Percentiles rank a stretch among this genome's conserved stretches.
Evolutionary conservation across 2,888 invertebrate genomes (phyloP).

Genomic region (Plebejus anna): DNA sequence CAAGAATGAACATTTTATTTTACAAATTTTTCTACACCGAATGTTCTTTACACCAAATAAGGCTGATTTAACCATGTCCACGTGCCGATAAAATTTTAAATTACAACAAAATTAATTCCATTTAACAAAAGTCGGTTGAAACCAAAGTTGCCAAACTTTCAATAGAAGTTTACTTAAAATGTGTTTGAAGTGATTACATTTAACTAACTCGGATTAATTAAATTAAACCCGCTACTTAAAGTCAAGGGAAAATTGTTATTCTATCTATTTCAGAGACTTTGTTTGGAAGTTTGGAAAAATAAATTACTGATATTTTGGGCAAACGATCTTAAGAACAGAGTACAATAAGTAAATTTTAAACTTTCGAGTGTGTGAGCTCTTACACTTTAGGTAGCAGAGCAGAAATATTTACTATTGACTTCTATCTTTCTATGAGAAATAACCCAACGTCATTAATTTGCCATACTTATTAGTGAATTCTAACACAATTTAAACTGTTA

Average conservation of each 20-base stretch:
- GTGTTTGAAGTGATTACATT: background rate
- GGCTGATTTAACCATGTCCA: background rate
- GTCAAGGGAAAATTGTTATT: background rate
- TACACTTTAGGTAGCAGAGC: no score
- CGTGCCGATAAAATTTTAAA: background rate
- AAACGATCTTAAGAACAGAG: no score
- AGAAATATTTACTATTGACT: no score
- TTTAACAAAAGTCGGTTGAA: background rate
- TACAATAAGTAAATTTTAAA: no score
- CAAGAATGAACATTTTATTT: background rate
- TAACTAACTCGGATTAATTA: background rate
- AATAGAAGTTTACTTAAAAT: background rate
- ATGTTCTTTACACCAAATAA: background rate
- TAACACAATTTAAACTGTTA: no score
- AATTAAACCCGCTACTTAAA: background rate
- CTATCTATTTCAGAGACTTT: background rate
- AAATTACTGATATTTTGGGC: no score
- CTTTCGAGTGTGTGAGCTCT: no score
- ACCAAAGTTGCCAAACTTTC: background rate
- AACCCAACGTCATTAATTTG: no score
- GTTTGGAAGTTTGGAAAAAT: no score
- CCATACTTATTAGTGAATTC: no score
- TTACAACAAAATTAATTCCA: constrained; percentile 6
- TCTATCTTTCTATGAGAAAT: no score
- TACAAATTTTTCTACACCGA: background rate